Percentiles rank a stretch among this genome's conserved stretches.
These are phyloP conservation scores for Spermophilus dauricus DNA, from an alignment of 2,113 vertebrate species.

Conservation along the genomic window DNA sequence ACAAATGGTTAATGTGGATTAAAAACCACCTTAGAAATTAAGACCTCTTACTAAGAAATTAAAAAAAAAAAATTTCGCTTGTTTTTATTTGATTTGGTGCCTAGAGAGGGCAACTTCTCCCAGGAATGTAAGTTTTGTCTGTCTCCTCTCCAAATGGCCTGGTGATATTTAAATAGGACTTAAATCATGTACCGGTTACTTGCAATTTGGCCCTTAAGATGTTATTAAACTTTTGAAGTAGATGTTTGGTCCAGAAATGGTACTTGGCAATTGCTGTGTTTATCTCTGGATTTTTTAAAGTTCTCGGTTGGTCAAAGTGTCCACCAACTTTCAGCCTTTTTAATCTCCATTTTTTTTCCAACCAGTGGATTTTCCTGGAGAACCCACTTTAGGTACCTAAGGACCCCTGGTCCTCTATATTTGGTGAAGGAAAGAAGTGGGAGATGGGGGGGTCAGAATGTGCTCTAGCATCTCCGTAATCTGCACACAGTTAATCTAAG, in stretches of 20 bases:
- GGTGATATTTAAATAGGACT: not conserved
- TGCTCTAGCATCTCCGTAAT: slow-evolving; percentile 53
- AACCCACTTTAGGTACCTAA: too few species aligned
- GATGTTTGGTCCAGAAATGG: not conserved
- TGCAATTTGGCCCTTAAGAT: not conserved
- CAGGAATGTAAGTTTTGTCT: not conserved
- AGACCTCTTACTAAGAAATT: not conserved
- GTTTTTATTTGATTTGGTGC: not conserved
- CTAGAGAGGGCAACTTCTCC: not conserved
- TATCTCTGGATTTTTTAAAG: not conserved
- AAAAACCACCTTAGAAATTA: not conserved
- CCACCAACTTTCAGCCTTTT: not conserved
- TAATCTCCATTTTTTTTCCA: not conserved
- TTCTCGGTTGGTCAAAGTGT: not conserved
- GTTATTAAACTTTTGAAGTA: not conserved
- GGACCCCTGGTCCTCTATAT: not conserved
- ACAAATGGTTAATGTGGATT: not conserved
- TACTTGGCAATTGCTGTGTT: too few species aligned
- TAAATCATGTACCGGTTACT: not conserved
- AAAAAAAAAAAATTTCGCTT: not conserved
- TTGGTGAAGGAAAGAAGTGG: too few species aligned
- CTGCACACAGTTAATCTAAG: not conserved
- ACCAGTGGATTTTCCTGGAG: not conserved
- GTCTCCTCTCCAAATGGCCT: not conserved
- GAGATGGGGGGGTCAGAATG: not conserved